Percentiles rank a stretch among this genome's conserved stretches.
Conservation (phyloP, 2,113 vertebrate species). For the Guaruba guarouba region DNA sequence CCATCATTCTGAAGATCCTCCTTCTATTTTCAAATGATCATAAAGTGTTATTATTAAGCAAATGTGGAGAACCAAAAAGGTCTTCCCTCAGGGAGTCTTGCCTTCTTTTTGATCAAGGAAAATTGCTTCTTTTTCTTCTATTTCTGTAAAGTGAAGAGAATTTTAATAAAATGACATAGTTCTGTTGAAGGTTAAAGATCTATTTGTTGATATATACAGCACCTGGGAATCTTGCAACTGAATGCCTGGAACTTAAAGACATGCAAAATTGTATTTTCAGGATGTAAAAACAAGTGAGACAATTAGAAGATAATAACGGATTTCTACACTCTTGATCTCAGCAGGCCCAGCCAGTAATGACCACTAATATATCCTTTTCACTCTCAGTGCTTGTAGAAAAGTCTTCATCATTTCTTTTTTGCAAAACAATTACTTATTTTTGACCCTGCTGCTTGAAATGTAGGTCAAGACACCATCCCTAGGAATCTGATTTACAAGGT, state of each 20-base stretch:
- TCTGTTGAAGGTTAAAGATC: slow-evolving; percentile 4
- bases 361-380: not conserved
- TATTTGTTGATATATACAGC: slow-evolving; percentile 1
- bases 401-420: not conserved
- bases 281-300: not conserved
- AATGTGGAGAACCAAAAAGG: not conserved
- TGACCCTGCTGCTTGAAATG: not conserved
- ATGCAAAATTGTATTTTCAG: not conserved
- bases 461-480: not conserved
- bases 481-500: not conserved
- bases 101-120: not conserved
- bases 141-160: not conserved
- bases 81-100: not conserved
- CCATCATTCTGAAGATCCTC: not conserved
- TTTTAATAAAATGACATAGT: slow-evolving; percentile 3
- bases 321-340: not conserved
- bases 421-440: not conserved
- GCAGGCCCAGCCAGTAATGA: slow-evolving; percentile 2
- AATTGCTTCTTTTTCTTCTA: not conserved
- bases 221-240: not conserved
- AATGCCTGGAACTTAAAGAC: not conserved
- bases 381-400: not conserved
- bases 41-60: not conserved
- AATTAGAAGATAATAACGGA: slow-evolving; percentile 8
- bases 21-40: not conserved